Base-by-base conservation (phyloP, 2,888 invertebrate species). In the Phrixothrix hirtus region DNA sequence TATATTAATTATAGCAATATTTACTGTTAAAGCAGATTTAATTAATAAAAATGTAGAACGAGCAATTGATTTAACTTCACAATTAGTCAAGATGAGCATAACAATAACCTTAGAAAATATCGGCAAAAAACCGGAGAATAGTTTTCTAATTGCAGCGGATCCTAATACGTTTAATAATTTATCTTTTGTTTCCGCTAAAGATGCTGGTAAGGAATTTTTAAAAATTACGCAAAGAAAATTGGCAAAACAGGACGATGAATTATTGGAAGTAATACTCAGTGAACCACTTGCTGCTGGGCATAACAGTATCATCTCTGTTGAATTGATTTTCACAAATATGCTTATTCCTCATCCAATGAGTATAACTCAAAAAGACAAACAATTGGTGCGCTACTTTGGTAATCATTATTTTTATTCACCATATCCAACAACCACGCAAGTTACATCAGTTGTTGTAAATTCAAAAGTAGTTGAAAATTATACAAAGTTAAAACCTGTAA, bases 331-430 rank as follows among this genome's bases (percentile, higher is more conserved):
- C 38, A 87, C 88, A 0, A 89, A 92, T 69, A 81, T 85, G 10
- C 78, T 97, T 16, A 73, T 78, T 17, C 93, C 98, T 0, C 91
- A 89, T 76, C 99, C 99, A 1, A 85, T 85, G 6, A 84, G 88
- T 62, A 95, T 99, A 54, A 82, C 86, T 0, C 99, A 99, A 74
- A 87, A 90, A 56, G 98, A 99, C 67, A 92, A 92, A 66, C 99
- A 99, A 70, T 80, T 95, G 58, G 92, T 99, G 0, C 84, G 89
- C 60, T 97, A 89, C 72, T 83, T 80, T 59, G 95, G 95, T 15
- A 92, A 88, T 69, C 81, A 91, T 48, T 91, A 93, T 71, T 80
- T 89, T 44, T 94, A 85, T 70, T 84, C 90, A 0, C 92, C 95
- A 0, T 99, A 98, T 74, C 72, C 78, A 48, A 87, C 92, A 0